Base-by-base conservation (phyloP, 2,113 vertebrate genomes). In the Scomber japonicus region DNA sequence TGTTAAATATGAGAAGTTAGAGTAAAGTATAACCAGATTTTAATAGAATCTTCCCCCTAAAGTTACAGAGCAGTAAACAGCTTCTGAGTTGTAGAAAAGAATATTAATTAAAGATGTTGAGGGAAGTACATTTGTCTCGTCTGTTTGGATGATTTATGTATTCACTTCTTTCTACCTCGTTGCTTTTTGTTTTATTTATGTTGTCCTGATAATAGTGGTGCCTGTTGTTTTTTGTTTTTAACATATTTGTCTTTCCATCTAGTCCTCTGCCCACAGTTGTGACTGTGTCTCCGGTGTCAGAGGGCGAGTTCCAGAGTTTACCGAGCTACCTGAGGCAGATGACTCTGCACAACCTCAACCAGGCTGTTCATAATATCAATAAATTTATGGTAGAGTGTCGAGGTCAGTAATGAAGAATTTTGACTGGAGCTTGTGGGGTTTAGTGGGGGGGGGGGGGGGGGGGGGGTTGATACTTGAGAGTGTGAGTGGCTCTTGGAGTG, bases 241-340 rank as follows among this genome's bases (percentile, higher is more conserved):
- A 40, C 35, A 9, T 8, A 40, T 40, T 40, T 40, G 35, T 40
- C 35, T 7, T 40, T 19, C 17, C 40, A 5, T 66, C 15, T 24
- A 70, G 79, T 55, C 40, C 35, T 55, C 56, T 56, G 11, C 9
- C 12, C 59, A 90, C 79, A 57, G 53, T 68, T 19, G 70, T 16
- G 16, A 60, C 45, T 53, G 12, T 95, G 51, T 15, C 86, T 27
- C 50, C 10, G 5, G 90, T 95, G 73, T 91, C 91, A 0, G 88
- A 92, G 73, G 74, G 49, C 0, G 94, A 95, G 84, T 95, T 94
- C 74, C 74, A 83, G 49, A 84, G 80, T 76, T 82, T 95, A 40
- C 91, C 94, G 0, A 53, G 57, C 24, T 94, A 94, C 91, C 77
- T 95, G 88, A 94, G 84, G 61, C 91, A 89, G 78, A 93, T 95